Percentiles rank a stretch among this genome's conserved stretches.
Conservation (phyloP, 2,888 invertebrate genomes). For the Cosmia trapezina region DNA sequence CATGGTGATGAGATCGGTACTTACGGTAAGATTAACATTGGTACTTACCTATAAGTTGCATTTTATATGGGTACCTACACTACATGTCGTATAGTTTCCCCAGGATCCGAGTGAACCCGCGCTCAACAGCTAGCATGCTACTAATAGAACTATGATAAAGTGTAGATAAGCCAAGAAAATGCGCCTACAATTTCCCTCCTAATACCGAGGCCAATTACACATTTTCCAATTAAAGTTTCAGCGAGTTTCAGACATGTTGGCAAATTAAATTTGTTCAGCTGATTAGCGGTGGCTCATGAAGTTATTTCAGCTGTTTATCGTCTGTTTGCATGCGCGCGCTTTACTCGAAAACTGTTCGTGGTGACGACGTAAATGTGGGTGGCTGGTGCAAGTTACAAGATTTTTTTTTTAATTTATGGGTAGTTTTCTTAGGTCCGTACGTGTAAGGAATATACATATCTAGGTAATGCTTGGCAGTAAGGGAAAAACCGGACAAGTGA, state of each 20-base stretch:
- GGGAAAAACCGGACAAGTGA: too few relatives aligned
- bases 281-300: slow-evolving; percentile 68
- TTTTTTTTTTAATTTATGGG: slow-evolving; percentile 11
- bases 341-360: slow-evolving; percentile 91
- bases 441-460: not conserved
- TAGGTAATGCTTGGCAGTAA: not conserved
- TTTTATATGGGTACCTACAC: too few relatives aligned
- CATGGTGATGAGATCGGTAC: too few relatives aligned
- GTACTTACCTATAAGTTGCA: too few relatives aligned
- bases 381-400: slow-evolving; percentile 47
- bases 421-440: too few relatives aligned
- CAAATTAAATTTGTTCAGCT: slow-evolving; percentile 74
- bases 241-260: slow-evolving; percentile 56
- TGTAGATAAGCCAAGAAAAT: slow-evolving; percentile 31
- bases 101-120: too few relatives aligned
- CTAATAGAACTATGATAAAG: not conserved
- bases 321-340: slow-evolving; percentile 67
- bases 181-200: slow-evolving; percentile 37
- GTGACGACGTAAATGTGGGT: slow-evolving; percentile 86
- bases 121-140: too few relatives aligned
- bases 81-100: too few relatives aligned
- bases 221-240: slow-evolving; percentile 68
- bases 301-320: slow-evolving; percentile 70
- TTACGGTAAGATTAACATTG: too few relatives aligned
- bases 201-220: slow-evolving; percentile 51